Evolutionary conservation across 2,888 invertebrate species (phyloP).

Genomic region (Coelinius sp.): DNA sequence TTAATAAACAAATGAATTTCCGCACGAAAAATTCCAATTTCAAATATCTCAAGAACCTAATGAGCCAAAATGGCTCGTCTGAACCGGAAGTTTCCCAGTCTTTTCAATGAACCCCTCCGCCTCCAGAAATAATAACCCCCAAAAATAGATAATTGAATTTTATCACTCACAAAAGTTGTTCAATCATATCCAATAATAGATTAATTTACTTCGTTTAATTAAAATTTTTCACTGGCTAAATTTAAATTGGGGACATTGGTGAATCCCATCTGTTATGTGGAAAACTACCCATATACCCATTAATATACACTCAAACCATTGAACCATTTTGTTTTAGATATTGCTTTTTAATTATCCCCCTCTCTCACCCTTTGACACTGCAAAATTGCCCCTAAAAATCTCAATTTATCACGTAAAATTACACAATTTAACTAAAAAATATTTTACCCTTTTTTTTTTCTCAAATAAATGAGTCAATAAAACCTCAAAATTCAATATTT

Average conservation of each 20-base stretch:
- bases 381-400: not conserved
- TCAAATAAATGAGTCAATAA: too few species aligned
- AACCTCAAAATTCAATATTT: too few species aligned
- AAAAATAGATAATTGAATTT: not conserved
- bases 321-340: constrained; percentile 10
- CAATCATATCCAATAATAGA: not conserved
- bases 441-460: too few species aligned
- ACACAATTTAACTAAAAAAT: not conserved
- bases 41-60: not conserved
- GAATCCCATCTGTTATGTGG: not conserved
- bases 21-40: not conserved
- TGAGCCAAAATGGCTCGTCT: not conserved
- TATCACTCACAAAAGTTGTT: not conserved
- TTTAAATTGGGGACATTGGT: not conserved
- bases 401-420: not conserved
- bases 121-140: not conserved
- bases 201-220: not conserved
- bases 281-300: not conserved
- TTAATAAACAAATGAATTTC: not conserved
- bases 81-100: not conserved
- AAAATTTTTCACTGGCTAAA: not conserved
- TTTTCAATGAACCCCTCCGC: not conserved
- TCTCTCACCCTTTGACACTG: not conserved
- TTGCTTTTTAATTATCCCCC: not conserved
- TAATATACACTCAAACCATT: not conserved